These are phyloP conservation scores for Bombus confusus DNA, from an alignment of 1,140 invertebrate species.

Conservation along the genomic window DNA sequence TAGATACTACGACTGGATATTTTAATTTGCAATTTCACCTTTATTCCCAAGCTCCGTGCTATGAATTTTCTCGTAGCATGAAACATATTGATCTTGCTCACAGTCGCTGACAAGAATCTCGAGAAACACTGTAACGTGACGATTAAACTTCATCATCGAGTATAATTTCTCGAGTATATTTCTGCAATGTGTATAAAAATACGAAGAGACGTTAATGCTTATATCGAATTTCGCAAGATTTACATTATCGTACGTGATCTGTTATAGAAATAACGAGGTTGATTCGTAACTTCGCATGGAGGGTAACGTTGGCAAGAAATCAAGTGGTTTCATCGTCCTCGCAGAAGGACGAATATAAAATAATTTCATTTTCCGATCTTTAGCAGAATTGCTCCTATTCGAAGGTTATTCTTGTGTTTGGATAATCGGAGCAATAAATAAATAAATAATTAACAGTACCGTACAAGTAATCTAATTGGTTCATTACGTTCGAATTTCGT, in stretches of 20 bases:
- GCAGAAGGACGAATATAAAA: neutral
- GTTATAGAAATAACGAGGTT: neutral
- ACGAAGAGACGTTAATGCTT: neutral
- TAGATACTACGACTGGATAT: neutral
- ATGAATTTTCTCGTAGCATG: neutral
- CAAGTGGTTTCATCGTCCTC: neutral
- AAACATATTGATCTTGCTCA: neutral
- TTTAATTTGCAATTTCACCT: neutral
- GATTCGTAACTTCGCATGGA: neutral
- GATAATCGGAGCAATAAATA: too few species aligned
- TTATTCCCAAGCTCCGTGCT: neutral
- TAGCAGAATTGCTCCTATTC: too few species aligned
- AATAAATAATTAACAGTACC: too few species aligned
- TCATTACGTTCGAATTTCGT: too few species aligned
- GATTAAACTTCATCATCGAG: constrained; percentile 1
- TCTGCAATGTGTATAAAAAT: neutral
- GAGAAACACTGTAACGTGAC: constrained; percentile 2
- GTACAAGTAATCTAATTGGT: too few species aligned
- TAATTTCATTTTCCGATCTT: neutral
- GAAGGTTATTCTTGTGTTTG: neutral
- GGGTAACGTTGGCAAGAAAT: neutral
- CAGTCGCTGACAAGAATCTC: neutral
- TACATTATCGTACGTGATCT: neutral
- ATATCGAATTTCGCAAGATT: neutral
- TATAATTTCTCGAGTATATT: neutral